Evolutionary conservation across 1,140 invertebrate species (phyloP), one percentile per base, ranked within the genome.

Genomic region (Cotesia glomerata): DNA sequence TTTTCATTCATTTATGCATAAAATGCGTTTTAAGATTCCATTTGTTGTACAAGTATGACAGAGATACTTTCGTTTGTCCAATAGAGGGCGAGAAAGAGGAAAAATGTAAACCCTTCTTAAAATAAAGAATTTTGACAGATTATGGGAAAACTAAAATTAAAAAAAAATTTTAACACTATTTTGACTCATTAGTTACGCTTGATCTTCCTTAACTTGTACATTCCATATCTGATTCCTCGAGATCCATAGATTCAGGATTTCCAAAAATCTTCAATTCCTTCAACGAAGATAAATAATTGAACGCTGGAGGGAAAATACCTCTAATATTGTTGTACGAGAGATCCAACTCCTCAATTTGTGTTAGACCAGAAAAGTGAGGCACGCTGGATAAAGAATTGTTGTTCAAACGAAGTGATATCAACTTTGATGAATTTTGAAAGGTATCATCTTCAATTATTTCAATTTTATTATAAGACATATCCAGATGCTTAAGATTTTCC

Each of bases 351-450:
- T 34, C 45, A 16, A 74, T 63, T 16, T 70, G 56, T 1, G 5
- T 26, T 26, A 70, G 52, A 18, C 8, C 34, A 4, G 8, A 32
- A 5, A 73, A 14, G 52, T 74, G 51, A 45, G 72, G 67, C 11
- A 74, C 26, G 0, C 2, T n/a, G 4, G 8, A 39, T 18, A 74
- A 13, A 13, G 32, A 2, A 45, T 73, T 73, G 13, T 51, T 7
- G 34, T 52, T 69, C 26, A 73, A 9, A 18, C 36, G 52, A 3
- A 73, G 34, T 5, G 18, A 5, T 62, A 18, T 14, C 13, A 73
- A 34, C 1, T 16, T 13, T 14, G 58, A 11, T n/a, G 62, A 32
- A 14, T 13, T 18, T 18, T 18, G 0, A 35, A 66, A 70, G 8
- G 26, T 4, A 5, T 9, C 45, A 0, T 49, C 34, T 1, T 14